phyloP scores from a whole-genome alignment of 2,113 vertebrate species.

The Sardina pilchardus region DNA sequence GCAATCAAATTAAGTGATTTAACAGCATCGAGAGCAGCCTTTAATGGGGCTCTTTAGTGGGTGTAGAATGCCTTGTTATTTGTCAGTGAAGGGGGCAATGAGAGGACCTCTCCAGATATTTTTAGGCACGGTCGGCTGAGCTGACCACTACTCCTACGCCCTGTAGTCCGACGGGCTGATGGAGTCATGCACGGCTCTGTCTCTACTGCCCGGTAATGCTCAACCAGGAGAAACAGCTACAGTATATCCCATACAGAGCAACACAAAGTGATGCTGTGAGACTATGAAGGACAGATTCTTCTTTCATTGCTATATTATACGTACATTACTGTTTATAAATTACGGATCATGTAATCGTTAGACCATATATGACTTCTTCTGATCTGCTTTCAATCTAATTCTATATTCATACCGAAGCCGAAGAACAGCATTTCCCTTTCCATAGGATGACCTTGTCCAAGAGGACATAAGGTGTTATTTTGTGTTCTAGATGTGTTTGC shows the following conservation, averaged over 20 bases:
- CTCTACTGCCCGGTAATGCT: not conserved
- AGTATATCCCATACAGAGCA: not conserved
- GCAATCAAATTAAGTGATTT: slow-evolving; percentile 3
- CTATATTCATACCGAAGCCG: not conserved
- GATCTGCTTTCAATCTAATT: not conserved
- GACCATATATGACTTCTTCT: no score
- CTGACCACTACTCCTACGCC: not conserved
- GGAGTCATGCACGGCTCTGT: not conserved
- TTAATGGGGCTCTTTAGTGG: not conserved
- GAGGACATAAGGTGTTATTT: slow-evolving; percentile 17
- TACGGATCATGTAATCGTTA: no score
- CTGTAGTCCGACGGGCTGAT: not conserved
- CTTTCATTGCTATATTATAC: no score
- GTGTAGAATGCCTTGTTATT: slow-evolving; percentile 1
- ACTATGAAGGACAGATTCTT: not conserved
- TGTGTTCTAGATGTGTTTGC: slow-evolving; percentile 28
- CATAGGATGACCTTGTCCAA: not conserved
- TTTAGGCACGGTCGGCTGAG: not conserved
- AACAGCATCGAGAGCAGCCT: not conserved
- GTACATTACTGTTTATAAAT: no score
- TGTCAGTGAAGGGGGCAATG: not conserved
- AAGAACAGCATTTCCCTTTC: not conserved
- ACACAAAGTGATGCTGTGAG: not conserved
- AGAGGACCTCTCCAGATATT: slow-evolving; percentile 7
- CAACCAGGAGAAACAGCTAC: not conserved